phyloP scores from a whole-genome alignment of 2,797 vertebrate genomes.

The Etheostoma nigrum region DNA sequence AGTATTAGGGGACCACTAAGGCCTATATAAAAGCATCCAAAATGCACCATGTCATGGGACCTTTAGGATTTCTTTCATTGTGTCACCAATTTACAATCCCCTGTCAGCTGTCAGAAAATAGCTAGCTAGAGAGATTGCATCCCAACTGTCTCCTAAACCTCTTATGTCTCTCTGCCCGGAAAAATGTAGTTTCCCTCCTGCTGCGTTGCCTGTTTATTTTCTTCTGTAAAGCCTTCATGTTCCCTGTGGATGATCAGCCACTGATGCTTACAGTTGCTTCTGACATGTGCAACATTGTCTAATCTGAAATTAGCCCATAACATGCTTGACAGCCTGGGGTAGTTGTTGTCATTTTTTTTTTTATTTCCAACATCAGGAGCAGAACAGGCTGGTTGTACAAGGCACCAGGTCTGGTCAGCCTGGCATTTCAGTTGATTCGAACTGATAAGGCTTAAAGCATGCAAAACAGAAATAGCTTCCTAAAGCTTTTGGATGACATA shows the following conservation, averaged over 20 bases:
- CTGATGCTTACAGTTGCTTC: conserved; percentile 64
- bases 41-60: too few species aligned
- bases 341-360: conserved; percentile 51
- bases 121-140: conserved; percentile 55
- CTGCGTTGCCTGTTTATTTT: conserved; percentile 4
- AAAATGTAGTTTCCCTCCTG: conserved; percentile 51
- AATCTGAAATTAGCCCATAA: conserved; percentile 68
- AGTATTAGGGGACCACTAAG: too few species aligned
- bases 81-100: conserved; percentile 47
- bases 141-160: conserved; percentile 68
- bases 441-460: conserved; percentile 62
- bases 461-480: conserved; percentile 39
- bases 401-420: conserved; percentile 53
- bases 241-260: conserved; percentile 60
- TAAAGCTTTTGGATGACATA: conserved; percentile 41
- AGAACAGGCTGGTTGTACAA: conserved; percentile 16
- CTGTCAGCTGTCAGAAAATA: conserved; percentile 68
- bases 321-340: conserved; percentile 55
- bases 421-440: conserved; percentile 59
- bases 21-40: too few species aligned
- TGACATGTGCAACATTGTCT: conserved; percentile 70
- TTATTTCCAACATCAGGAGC: conserved; percentile 30
- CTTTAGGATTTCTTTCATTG: conserved; percentile 5
- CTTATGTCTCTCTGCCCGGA: conserved; percentile 50
- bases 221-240: conserved; percentile 47